Evolutionary conservation across 2,113 vertebrate species (phyloP), one percentile per base, ranked within the genome.

Genomic region (Steatornis caripensis): DNA sequence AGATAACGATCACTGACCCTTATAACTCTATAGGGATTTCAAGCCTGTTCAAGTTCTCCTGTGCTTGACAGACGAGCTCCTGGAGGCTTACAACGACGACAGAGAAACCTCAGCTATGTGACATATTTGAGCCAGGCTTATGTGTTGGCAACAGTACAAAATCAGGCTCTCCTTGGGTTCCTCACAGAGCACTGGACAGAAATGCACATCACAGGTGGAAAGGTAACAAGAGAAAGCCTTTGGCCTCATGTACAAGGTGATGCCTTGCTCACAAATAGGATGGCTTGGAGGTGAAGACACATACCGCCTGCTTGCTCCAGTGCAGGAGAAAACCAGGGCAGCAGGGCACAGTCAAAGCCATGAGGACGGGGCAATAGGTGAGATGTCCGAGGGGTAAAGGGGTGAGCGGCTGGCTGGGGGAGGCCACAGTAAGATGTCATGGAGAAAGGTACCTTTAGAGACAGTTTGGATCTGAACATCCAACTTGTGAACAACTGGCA

Each of bases 1-100:
- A 87, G 89, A 85, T 87, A 74, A 72, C 69, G 51, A 71, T 92
- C 65, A 51, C 4, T 89, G 94, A 89, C 72, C 88, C 83, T 92
- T 81, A 66, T 19, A 95, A 53, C 57, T 82, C 61, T 30, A 13
- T 0, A 0, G 30, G 24, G 87, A 82, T 17, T 71, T 82, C 62
- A 92, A 76, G 55, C 37, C 48, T 49, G 61, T 82, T 87, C 64
- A 69, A 4, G 54, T 83, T 83, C 58, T 69, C 24, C 78, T 57
- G 30, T 57, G 51, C 75, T n/a, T 54, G 49, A 37, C 23, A 74
- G 39, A 32, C 1, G 0, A 68, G 76, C 65, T 92, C 46, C 71
- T 72, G 45, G 48, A 90, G 23, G 37, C 51, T 86, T 26, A 32
- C 9, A 85, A 27, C 55, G 74, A 9, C 58, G 84, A 64, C 74